A percentile compares a stretch with the other conserved stretches of the same genome.
phyloP scores from a whole-genome alignment of 1,140 invertebrate species.

The Vanessa tameamea region DNA sequence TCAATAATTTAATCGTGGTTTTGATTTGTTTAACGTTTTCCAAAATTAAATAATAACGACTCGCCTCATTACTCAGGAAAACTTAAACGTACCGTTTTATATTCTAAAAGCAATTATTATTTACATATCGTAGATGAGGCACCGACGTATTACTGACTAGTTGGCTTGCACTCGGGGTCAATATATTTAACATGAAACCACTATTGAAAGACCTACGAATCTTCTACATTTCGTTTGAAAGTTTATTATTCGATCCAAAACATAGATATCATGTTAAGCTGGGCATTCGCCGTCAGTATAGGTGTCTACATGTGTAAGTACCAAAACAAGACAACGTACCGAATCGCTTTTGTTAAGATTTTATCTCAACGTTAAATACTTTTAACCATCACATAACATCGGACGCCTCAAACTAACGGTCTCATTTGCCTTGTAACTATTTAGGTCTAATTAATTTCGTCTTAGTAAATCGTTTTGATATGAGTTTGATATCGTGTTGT shows the following conservation, averaged over 20 bases:
- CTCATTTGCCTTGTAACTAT: slow-evolving; percentile 41
- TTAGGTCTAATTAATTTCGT: slow-evolving; percentile 36
- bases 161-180: slow-evolving; percentile 71
- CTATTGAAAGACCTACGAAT: slow-evolving; percentile 45
- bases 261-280: slow-evolving; percentile 40
- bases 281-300: slow-evolving; percentile 56
- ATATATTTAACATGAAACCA: slow-evolving; percentile 72
- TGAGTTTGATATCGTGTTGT: not conserved
- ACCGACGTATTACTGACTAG: slow-evolving; percentile 61
- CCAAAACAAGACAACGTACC: slow-evolving; percentile 75
- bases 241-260: not conserved
- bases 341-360: slow-evolving; percentile 78
- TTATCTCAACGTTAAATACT: slow-evolving; percentile 78
- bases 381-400: slow-evolving; percentile 75
- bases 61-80: not conserved
- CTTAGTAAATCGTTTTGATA: not conserved
- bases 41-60: not conserved
- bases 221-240: slow-evolving; percentile 13
- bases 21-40: too few relatives aligned
- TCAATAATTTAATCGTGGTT: too few relatives aligned
- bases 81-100: slow-evolving; percentile 44
- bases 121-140: slow-evolving; percentile 75
- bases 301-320: slow-evolving; percentile 69
- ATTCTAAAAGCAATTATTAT: slow-evolving; percentile 78
- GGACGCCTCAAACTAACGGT: slow-evolving; percentile 59